Evolutionary conservation across 1,140 invertebrate genomes (phyloP).

Genomic region (Galleria mellonella): DNA sequence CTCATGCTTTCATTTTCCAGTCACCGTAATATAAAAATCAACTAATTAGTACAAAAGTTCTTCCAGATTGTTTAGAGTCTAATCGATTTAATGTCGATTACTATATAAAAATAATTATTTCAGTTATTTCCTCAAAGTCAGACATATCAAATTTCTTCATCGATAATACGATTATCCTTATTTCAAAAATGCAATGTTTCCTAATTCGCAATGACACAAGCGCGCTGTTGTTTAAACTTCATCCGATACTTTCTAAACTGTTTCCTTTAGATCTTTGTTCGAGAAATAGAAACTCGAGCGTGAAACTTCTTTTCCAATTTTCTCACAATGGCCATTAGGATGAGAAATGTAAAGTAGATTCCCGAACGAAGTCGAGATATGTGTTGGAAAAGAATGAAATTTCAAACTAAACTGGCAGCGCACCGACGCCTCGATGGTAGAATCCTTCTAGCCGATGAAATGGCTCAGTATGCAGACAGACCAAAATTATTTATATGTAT

Average conservation of each 20-base stretch:
- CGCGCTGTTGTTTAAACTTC: slow-evolving; percentile 7
- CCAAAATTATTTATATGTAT: slow-evolving; percentile 39
- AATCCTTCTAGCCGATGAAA: slow-evolving; percentile 33
- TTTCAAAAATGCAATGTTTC: no score
- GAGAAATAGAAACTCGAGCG: slow-evolving; percentile 35
- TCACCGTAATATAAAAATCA: no score
- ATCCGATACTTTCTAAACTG: slow-evolving; percentile 9
- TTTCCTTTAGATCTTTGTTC: slow-evolving; percentile 6
- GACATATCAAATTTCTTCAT: no score
- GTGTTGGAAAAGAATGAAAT: slow-evolving; percentile 67
- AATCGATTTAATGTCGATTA: no score
- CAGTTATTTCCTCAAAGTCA: no score
- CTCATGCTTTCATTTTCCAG: no score
- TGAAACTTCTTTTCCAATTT: slow-evolving; percentile 66
- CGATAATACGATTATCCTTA: no score
- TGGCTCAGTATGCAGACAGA: slow-evolving; percentile 37
- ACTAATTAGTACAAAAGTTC: no score
- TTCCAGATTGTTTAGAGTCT: no score
- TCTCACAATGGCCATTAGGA: slow-evolving; percentile 61
- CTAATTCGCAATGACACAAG: slow-evolving; percentile 1
- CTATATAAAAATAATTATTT: no score
- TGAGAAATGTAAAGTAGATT: slow-evolving; percentile 63
- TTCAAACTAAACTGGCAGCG: slow-evolving; percentile 53
- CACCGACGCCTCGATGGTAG: slow-evolving; percentile 16
- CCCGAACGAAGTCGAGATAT: slow-evolving; percentile 57